phyloP scores from a whole-genome alignment of 2,113 vertebrate genomes.

The Myotis davidii region DNA sequence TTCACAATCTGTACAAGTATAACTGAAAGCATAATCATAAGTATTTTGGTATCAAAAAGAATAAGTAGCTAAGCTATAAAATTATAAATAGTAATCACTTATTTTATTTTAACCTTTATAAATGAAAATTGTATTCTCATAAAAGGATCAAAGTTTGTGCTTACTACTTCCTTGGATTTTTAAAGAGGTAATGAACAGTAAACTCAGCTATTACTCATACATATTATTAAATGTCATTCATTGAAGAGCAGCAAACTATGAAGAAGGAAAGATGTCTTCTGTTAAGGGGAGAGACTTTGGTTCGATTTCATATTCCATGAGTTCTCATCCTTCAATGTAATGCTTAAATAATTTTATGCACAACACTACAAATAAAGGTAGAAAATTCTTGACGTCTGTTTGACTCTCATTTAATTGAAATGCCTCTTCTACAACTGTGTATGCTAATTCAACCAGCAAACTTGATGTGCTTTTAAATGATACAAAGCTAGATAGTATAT shows the following conservation, averaged over 20 bases:
- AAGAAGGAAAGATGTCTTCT: conserved; percentile 68
- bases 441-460: conserved; percentile 83
- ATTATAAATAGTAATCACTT: conserved; percentile 75
- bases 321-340: conserved; percentile 75
- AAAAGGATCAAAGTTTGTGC: conserved; percentile 77
- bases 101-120: conserved; percentile 81
- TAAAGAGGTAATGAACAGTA: conserved; percentile 84
- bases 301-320: conserved; percentile 72
- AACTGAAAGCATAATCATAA: conserved; percentile 72
- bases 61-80: conserved; percentile 61
- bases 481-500: conserved; percentile 73
- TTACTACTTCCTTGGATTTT: conserved; percentile 77
- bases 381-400: conserved; percentile 74
- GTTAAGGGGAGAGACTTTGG: conserved; percentile 71
- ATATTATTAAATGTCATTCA: conserved; percentile 82
- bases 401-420: conserved; percentile 83
- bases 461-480: conserved; percentile 70
- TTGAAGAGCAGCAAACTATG: conserved; percentile 64
- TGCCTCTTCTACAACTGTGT: conserved; percentile 71
- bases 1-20: conserved; percentile 25
- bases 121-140: conserved; percentile 83
- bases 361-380: conserved; percentile 75
- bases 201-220: conserved; percentile 83
- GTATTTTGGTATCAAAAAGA: conserved; percentile 71
- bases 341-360: conserved; percentile 83